A percentile compares a stretch with the other conserved stretches of the same genome.
Evolutionary conservation across 2,888 invertebrate genomes (phyloP).

Genomic region (Synergus japonicus): DNA sequence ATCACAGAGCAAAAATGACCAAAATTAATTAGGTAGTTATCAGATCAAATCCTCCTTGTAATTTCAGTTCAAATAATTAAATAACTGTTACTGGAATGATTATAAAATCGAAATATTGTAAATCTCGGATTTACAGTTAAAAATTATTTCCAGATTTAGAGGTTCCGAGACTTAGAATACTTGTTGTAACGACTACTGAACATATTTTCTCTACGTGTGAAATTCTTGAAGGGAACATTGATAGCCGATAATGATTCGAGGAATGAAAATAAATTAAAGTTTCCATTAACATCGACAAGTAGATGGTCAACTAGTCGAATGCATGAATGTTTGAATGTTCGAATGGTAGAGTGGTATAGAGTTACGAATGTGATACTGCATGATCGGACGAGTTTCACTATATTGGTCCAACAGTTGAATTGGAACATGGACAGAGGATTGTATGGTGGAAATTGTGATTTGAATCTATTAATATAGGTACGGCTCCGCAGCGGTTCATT

Average conservation of each 20-base stretch:
- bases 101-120: too few relatives aligned
- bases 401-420: slow-evolving; percentile 21
- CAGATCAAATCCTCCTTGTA: background rate
- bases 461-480: slow-evolving; percentile 72
- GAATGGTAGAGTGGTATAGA: slow-evolving; percentile 28
- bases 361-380: slow-evolving; percentile 6
- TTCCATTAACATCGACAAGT: slow-evolving; percentile 43
- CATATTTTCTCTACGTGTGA: background rate
- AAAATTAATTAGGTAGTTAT: background rate
- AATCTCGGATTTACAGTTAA: too few relatives aligned
- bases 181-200: too few relatives aligned
- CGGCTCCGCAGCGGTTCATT: slow-evolving; percentile 70
- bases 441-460: slow-evolving; percentile 61
- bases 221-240: background rate
- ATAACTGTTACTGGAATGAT: background rate
- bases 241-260: background rate
- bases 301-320: slow-evolving; percentile 4
- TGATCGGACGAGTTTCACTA: slow-evolving; percentile 11
- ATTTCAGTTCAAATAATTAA: background rate
- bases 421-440: slow-evolving; percentile 5
- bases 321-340: too few relatives aligned
- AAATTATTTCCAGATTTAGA: too few relatives aligned
- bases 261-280: slow-evolving; percentile 43
- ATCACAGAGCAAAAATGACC: background rate
- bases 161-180: too few relatives aligned